Evolutionary conservation across 2,888 invertebrate species (phyloP).

Genomic region (Lycia hirtaria): DNA sequence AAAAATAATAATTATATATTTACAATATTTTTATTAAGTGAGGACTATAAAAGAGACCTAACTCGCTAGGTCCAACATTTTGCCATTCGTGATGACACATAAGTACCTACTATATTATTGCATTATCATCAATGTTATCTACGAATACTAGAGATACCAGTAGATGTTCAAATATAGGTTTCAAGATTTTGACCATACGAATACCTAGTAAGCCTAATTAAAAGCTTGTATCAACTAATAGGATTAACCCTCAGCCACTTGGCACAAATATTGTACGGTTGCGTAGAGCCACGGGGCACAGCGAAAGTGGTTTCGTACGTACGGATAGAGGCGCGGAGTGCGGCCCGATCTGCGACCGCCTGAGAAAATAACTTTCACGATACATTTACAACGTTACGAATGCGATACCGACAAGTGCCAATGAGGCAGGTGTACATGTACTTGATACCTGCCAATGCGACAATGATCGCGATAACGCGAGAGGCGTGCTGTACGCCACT

Average conservation of each 20-base stretch:
- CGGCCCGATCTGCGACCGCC: conserved; percentile 66
- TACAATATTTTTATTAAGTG: too few relatives aligned
- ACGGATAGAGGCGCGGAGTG: conserved; percentile 59
- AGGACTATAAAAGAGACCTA: too few relatives aligned
- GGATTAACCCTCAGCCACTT: not conserved
- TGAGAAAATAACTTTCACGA: conserved; percentile 84
- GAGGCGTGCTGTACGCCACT: conserved; percentile 19
- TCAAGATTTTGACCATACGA: too few relatives aligned
- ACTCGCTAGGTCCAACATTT: too few relatives aligned
- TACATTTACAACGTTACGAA: conserved; percentile 72
- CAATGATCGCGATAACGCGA: conserved; percentile 13
- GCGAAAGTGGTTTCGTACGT: conserved; percentile 81
- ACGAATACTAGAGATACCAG: too few relatives aligned
- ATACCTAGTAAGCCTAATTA: too few relatives aligned
- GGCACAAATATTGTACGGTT: conserved; percentile 50
- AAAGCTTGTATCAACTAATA: too few relatives aligned
- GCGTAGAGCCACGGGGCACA: conserved; percentile 60
- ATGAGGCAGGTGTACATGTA: conserved; percentile 34
- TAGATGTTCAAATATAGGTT: too few relatives aligned
- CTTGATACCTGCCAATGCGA: conserved; percentile 23
- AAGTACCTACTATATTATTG: too few relatives aligned
- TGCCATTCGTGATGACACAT: too few relatives aligned
- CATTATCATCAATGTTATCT: too few relatives aligned
- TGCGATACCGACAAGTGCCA: conserved; percentile 53
- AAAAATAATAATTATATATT: too few relatives aligned